Base-by-base conservation (phyloP, 2,113 vertebrate species). In the Muntiacus reevesi region DNA sequence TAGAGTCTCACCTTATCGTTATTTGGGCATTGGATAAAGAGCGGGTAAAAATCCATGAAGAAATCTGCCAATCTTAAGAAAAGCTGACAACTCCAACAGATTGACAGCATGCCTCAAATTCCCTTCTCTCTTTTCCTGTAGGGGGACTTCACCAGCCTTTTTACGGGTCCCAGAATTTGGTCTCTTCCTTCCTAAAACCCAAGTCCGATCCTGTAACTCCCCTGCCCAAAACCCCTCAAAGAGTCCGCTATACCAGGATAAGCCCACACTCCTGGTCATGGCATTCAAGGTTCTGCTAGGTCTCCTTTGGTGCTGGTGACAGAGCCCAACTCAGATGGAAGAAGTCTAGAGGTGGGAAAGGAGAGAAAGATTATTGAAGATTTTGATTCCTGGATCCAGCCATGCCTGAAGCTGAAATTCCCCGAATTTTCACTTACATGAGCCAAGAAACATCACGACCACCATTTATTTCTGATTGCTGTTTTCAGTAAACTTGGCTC, bases 101-200 rank as follows among this genome's bases (percentile, higher is more conserved):
- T 2, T 0, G 13, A 3, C 30, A 10, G 1, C 0, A 7, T 13
- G n/a, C 23, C 33, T 59, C 21, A 1, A 6, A 27, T 16, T 60
- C 27, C 7, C 33, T 40, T 16, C 50, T 16, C 78, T 67, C 33
- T 40, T 43, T 15, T 28, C 36, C 47, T 33, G 8, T n/a, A 14
- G 54, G 83, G 23, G 0, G 0, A 19, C 40, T 21, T 30, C 17
- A 1, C 43, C 52, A 57, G 84, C 17, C 36, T 78, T 55, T n/a
- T 3, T 17, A 23, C 1, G 21, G 21, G 6, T 25, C 54, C 60
- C 28, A 52, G 82, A 2, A 2, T 36, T 43, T 40, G 59, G 14
- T 50, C 30, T 45, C 59, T 40, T 79, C 62, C 57, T 57, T 33
- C 59, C 86, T 47, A 67, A 87, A 87, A 13, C 36, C 36, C 57